Conservation (phyloP, 2,113 vertebrate genomes). For the Podocnemis expansa region DNA sequence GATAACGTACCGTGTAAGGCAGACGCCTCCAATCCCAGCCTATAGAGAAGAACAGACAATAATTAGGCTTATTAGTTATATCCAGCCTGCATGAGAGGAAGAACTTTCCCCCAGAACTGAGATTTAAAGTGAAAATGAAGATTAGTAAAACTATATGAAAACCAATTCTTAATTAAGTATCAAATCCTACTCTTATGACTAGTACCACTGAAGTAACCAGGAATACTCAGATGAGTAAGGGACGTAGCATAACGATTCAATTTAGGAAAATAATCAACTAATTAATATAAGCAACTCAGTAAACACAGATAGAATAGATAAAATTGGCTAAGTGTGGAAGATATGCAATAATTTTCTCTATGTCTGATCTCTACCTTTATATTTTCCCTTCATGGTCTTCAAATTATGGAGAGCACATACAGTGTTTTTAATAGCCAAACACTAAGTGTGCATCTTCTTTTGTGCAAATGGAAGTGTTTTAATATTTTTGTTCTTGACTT, state of each 20-base stretch:
- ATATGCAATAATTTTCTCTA: not conserved
- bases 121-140: not conserved
- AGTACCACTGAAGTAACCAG: not conserved
- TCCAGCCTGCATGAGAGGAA: not conserved
- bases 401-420: not conserved
- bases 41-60: slow-evolving; percentile 32
- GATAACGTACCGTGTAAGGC: slow-evolving; percentile 83
- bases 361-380: not conserved
- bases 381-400: not conserved
- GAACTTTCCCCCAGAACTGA: not conserved
- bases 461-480: not conserved
- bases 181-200: not conserved
- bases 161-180: not conserved
- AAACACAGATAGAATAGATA: not conserved
- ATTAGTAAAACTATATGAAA: not conserved
- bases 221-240: not conserved
- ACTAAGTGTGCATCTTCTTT: not conserved
- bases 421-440: not conserved
- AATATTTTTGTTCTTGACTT: not conserved
- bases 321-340: not conserved
- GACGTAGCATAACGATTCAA: not conserved
- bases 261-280: not conserved
- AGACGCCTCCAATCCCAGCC: slow-evolving; percentile 86
- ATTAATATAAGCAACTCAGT: not conserved
- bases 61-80: not conserved